Percentiles rank a stretch among this genome's conserved stretches.
Evolutionary conservation across 1,140 invertebrate species (phyloP).

Genomic region (Zaprionus vittiger): DNA sequence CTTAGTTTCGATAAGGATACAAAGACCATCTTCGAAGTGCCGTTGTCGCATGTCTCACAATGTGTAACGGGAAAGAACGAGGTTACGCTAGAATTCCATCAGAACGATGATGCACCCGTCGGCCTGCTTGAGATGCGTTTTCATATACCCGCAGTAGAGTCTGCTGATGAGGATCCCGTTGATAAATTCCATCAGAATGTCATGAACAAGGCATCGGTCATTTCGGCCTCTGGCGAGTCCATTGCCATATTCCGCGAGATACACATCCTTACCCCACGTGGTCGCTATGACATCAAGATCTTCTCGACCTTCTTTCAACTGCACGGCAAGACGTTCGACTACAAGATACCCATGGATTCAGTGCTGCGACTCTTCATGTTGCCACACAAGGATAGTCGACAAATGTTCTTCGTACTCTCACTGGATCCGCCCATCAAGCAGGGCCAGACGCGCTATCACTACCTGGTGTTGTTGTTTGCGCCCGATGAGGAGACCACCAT

Average conservation of each 20-base stretch:
- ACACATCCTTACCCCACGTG: conserved; percentile 98
- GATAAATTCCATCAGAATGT: conserved; percentile 98
- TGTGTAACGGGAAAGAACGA: conserved; percentile 99
- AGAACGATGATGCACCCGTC: conserved; percentile 99
- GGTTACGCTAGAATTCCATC: conserved; percentile 98
- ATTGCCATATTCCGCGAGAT: conserved; percentile 98
- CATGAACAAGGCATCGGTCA: conserved; percentile 98
- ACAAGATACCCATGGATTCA: conserved; percentile 99
- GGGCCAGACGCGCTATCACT: conserved; percentile 98
- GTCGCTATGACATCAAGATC: conserved; percentile 99
- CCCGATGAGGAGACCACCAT: conserved; percentile 98
- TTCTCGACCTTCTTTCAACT: conserved; percentile 99
- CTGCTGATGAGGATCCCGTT: conserved; percentile 94
- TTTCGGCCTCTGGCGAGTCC: conserved; percentile 98
- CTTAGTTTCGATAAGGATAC: conserved; percentile 96
- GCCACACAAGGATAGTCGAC: conserved; percentile 98
- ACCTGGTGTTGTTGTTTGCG: conserved; percentile 96
- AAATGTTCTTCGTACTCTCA: conserved; percentile 99
- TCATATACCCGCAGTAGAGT: conserved; percentile 95
- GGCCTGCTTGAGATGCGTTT: conserved; percentile 99
- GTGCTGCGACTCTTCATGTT: conserved; percentile 97
- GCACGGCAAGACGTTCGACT: conserved; percentile 99
- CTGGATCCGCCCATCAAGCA: conserved; percentile 99
- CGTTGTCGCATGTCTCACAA: conserved; percentile 97
- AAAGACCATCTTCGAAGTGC: conserved; percentile 97